Percentiles rank a stretch among this genome's conserved stretches.
These are phyloP conservation scores for Struthidea cinerea DNA, from an alignment of 2,113 vertebrate species.

Conservation along the genomic window DNA sequence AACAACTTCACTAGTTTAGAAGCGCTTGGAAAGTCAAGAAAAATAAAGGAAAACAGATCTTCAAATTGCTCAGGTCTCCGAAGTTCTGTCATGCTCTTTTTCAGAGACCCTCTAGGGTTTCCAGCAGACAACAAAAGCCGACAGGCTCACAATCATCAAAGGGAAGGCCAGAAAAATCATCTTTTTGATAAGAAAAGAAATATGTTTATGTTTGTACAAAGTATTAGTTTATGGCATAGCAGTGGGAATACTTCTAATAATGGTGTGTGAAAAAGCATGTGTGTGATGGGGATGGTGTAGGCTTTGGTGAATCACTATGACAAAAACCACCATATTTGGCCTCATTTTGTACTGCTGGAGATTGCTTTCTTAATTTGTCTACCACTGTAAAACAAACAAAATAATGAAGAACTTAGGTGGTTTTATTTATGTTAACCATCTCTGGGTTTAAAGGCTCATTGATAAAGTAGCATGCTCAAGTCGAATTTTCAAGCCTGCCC, in stretches of 20 bases:
- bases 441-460: not conserved
- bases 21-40: conserved; percentile 29
- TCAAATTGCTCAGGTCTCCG: not conserved
- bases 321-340: not conserved
- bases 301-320: not conserved
- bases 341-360: not conserved
- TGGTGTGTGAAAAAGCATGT: not conserved
- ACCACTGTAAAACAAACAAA: not conserved
- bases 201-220: conserved; percentile 24
- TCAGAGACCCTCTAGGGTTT: not conserved
- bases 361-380: not conserved
- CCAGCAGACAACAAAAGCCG: not conserved
- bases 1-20: conserved; percentile 43
- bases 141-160: conserved; percentile 29
- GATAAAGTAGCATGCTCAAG: not conserved
- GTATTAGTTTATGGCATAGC: not conserved
- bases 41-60: conserved; percentile 29
- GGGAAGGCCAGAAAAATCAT: not conserved
- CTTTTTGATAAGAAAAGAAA: conserved; percentile 33
- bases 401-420: not conserved
- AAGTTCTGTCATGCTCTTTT: not conserved
- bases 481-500: not conserved
- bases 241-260: not conserved
- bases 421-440: not conserved
- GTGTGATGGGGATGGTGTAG: not conserved